These are phyloP conservation scores for Saxicola maurus DNA, from an alignment of 2,797 vertebrate genomes.

Conservation along the genomic window DNA sequence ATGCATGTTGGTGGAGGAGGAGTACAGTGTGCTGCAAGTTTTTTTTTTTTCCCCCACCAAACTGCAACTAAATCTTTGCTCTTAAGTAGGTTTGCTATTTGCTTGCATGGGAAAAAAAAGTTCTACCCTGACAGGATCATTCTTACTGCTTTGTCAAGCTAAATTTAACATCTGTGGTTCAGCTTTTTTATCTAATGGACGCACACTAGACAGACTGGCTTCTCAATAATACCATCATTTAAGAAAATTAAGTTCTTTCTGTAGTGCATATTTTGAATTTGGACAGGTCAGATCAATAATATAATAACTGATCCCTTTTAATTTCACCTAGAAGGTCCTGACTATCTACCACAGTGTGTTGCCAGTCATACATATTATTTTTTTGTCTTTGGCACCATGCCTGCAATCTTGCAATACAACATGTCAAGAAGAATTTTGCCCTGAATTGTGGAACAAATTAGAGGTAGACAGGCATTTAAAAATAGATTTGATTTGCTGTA, in stretches of 20 bases:
- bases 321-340: neutral
- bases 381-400: neutral
- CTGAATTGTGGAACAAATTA: constrained; percentile 31
- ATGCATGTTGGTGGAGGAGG: neutral
- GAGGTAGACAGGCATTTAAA: constrained; percentile 31
- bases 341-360: neutral
- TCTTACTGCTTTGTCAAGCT: neutral
- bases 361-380: neutral
- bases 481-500: constrained; percentile 35
- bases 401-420: neutral
- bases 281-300: neutral
- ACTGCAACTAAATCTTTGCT: neutral
- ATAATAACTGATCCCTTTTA: neutral
- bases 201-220: neutral
- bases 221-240: neutral
- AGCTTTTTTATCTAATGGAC: neutral
- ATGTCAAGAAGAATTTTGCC: neutral
- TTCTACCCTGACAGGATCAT: neutral
- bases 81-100: neutral
- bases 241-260: neutral
- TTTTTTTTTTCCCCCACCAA: fast-evolving
- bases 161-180: neutral
- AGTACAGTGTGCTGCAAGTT: neutral
- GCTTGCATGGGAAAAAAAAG: neutral
- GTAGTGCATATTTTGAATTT: neutral